Percentiles rank a stretch among this genome's conserved stretches.
Conservation (phyloP, 2,888 invertebrate genomes). For the Drosophila setosimentum region DNA sequence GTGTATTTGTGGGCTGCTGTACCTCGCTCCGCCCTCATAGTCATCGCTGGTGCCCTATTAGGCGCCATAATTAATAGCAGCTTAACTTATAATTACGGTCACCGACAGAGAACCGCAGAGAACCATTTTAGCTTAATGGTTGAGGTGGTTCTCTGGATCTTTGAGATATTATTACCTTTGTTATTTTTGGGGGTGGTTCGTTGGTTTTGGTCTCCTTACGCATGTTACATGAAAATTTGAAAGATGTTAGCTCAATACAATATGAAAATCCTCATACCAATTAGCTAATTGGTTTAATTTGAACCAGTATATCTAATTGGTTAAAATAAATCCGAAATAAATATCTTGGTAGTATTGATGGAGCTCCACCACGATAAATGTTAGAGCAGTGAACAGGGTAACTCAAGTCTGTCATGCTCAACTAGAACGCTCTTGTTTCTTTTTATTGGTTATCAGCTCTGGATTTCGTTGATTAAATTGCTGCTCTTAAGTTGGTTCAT, state of each 20-base stretch:
- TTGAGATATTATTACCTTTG: constrained; percentile 16
- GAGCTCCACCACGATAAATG: neutral
- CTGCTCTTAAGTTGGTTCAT: too few relatives aligned
- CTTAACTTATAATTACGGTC: constrained; percentile 82
- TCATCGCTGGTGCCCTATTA: constrained; percentile 45
- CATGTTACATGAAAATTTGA: constrained; percentile 46
- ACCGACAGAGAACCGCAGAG: constrained; percentile 73
- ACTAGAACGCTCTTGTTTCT: neutral
- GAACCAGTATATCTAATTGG: neutral
- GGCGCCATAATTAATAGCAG: constrained; percentile 81
- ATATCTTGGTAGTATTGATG: neutral
- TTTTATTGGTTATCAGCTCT: neutral
- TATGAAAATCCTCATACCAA: constrained; percentile 36
- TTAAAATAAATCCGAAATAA: neutral
- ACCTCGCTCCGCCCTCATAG: constrained; percentile 1
- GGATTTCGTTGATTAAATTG: neutral
- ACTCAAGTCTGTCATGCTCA: neutral
- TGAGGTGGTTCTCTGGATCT: constrained; percentile 59
- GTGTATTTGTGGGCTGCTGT: constrained; percentile 7
- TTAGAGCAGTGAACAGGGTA: neutral
- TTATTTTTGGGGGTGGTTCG: constrained; percentile 14
- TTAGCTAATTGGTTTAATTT: neutral
- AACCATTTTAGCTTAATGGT: constrained; percentile 79
- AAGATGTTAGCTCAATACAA: constrained; percentile 15
- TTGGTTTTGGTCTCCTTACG: constrained; percentile 1